Evolutionary conservation across 2,888 invertebrate species (phyloP), one percentile per base, ranked within the genome.

Genomic region (Scrobipalpa atriplicella): DNA sequence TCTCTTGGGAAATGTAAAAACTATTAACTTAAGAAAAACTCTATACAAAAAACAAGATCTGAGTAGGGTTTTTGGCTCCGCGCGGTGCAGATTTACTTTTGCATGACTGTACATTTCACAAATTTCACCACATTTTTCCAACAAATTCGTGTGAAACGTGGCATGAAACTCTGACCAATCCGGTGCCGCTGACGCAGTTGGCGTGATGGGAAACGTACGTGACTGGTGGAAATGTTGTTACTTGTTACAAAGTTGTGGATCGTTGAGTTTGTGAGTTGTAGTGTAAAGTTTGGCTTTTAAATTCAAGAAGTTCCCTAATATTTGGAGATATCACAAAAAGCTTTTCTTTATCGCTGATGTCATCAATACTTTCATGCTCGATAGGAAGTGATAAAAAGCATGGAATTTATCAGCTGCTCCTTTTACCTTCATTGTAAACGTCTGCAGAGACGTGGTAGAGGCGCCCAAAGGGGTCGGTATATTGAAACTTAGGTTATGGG

Each of bases 141-240:
- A 10, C 56, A 29, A 56, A 56, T 56, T 52, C 52, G 52, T 8
- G 18, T 52, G 52, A 21, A 52, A 52, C 52, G 52, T 52, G 52
- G 52, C 19, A 18, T 19, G 52, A 52, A 52, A 19, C 8, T 18
- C 19, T n/a, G 19, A 52, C 52, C 16, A 52, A 52, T 52, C 52
- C 52, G 52, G 16, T 10, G 19, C 52, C 52, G 52, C 52, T 19
- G 52, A 52, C 52, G 51, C 51, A 51, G 51, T 51, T 51, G 51
- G 18, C 51, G 18, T 18, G 18, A 51, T 51, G 11, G 52, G 52
- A 21, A 18, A 21, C 19, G 16, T 18, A 52, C 52, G 52, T 52
- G 52, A 52, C 19, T 52, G 52, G 52, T 52, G 19, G 52, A 21
- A 51, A 51, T 51, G 8, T 8, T 18, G 51, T 11, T 3, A 11